phyloP scores from a whole-genome alignment of 2,113 vertebrate species.

The Paratilapia polleni region DNA sequence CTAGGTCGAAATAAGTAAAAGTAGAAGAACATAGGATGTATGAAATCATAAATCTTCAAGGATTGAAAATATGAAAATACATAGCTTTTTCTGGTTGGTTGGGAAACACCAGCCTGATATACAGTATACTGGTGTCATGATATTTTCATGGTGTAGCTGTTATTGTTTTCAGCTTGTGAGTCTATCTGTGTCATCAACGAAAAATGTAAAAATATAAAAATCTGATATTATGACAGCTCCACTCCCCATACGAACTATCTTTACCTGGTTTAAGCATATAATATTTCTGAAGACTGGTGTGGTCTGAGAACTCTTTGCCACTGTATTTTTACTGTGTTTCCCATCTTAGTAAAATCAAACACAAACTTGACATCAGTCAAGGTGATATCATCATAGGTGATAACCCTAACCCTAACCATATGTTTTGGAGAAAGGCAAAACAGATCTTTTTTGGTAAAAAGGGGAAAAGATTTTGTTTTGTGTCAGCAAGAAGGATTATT shows the following conservation, averaged over 20 bases:
- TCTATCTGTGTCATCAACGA: too few species aligned
- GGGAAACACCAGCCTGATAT: neutral
- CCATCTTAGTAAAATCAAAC: neutral
- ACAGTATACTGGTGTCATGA: neutral
- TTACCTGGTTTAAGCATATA: neutral
- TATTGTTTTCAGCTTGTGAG: too few species aligned
- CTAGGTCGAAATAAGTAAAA: conserved; percentile 12
- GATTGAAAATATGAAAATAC: neutral
- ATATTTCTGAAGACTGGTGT: neutral
- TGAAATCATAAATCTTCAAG: neutral
- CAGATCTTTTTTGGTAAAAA: too few species aligned
- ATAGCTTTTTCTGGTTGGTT: neutral
- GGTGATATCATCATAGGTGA: too few species aligned
- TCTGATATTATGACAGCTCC: too few species aligned
- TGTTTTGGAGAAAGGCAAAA: neutral
- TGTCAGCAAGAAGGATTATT: too few species aligned
- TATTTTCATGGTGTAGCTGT: neutral
- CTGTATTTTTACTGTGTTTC: neutral
- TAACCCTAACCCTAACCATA: neutral
- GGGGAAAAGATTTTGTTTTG: too few species aligned
- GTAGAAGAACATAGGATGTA: neutral
- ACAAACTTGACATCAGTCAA: neutral
- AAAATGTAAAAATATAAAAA: too few species aligned
- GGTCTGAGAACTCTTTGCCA: neutral
- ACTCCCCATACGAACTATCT: too few species aligned